These are phyloP conservation scores for Drosophila kohkoa DNA, from an alignment of 1,140 invertebrate genomes.

Conservation along the genomic window DNA sequence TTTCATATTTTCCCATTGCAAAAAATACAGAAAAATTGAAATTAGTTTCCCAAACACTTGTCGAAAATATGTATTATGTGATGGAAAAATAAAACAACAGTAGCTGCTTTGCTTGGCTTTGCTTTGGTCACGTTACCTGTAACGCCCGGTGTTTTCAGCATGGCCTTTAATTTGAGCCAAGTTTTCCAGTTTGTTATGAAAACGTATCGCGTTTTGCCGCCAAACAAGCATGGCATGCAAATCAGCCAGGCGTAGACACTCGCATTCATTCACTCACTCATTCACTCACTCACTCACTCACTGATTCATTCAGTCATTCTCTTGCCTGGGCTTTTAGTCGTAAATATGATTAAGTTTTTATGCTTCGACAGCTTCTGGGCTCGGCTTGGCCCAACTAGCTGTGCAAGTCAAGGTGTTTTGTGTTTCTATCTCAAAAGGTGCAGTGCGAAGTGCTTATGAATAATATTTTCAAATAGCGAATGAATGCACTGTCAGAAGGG, in stretches of 20 bases:
- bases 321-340: slow-evolving; percentile 22
- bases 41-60: slow-evolving; percentile 35
- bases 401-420: neutral
- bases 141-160: slow-evolving; percentile 5
- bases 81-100: too few species aligned
- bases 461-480: neutral
- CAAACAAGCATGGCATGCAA: slow-evolving; percentile 38
- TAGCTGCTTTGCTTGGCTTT: too few species aligned
- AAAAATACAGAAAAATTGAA: slow-evolving; percentile 56
- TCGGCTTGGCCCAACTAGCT: slow-evolving; percentile 15
- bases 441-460: neutral
- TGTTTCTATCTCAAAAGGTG: neutral
- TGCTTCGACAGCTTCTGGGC: slow-evolving; percentile 71
- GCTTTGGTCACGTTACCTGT: too few species aligned
- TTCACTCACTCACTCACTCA: neutral
- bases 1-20: slow-evolving; percentile 49
- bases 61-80: slow-evolving; percentile 25
- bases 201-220: slow-evolving; percentile 39
- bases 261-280: slow-evolving; percentile 5
- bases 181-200: slow-evolving; percentile 53
- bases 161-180: slow-evolving; percentile 50
- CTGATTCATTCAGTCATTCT: slow-evolving; percentile 19
- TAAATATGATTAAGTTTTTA: slow-evolving; percentile 72
- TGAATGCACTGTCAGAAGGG: neutral
- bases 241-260: slow-evolving; percentile 43